Evolutionary conservation across 2,113 vertebrate genomes (phyloP).

Genomic region (Dasyornis broadbenti): DNA sequence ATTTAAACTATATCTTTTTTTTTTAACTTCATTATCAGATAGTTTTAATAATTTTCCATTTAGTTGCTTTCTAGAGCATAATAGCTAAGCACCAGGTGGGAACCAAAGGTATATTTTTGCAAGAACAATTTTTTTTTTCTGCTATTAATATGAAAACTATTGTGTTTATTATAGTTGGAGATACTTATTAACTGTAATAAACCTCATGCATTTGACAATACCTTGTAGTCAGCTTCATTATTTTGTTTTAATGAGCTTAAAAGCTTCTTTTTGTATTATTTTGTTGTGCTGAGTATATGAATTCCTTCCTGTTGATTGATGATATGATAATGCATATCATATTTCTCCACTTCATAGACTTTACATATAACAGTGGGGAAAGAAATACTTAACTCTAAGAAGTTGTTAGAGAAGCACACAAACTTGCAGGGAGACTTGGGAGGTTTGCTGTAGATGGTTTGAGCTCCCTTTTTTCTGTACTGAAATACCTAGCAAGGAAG

Average conservation of each 20-base stretch:
- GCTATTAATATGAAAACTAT: not conserved
- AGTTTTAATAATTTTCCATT: not conserved
- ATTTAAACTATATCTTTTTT: not conserved
- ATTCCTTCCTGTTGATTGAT: not conserved
- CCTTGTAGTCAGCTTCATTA: constrained; percentile 20
- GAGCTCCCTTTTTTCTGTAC: not conserved
- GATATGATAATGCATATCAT: not conserved
- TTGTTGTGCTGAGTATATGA: not conserved
- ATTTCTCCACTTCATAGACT: not conserved
- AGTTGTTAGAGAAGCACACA: not conserved
- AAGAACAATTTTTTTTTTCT: not conserved
- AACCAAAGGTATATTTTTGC: not conserved
- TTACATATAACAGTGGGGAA: not conserved
- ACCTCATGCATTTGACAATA: not conserved
- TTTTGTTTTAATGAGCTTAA: not conserved
- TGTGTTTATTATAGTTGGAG: not conserved
- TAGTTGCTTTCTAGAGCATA: not conserved
- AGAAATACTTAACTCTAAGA: not conserved
- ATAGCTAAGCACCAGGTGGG: not conserved
- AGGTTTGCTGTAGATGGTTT: not conserved
- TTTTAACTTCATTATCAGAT: not conserved
- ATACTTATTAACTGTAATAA: constrained; percentile 23
- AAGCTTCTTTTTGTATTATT: not conserved
- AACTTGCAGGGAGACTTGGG: not conserved
- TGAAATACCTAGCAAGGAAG: not conserved